Conservation (phyloP, 1,140 invertebrate genomes). For the Oncopodura yosiiana region DNA sequence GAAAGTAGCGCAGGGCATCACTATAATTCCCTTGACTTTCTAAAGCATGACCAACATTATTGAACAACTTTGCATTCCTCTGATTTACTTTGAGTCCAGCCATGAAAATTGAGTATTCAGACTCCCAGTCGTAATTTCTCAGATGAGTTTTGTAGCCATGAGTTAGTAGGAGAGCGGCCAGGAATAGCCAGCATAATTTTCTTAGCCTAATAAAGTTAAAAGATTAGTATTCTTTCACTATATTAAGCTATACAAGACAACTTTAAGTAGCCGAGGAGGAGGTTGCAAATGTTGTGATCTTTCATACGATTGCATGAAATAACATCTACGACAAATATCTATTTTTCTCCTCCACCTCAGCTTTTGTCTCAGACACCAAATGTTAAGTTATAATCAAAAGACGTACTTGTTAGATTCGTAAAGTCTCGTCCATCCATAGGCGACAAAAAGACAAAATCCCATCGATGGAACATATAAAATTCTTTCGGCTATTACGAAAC, state of each 20-base stretch:
- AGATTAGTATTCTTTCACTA: background rate
- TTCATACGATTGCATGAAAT: too few relatives aligned
- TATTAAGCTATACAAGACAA: background rate
- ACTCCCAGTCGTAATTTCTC: constrained; percentile 84
- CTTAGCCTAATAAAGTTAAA: constrained; percentile 34
- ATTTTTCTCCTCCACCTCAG: too few relatives aligned
- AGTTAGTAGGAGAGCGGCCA: constrained; percentile 58
- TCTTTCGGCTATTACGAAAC: constrained; percentile 92
- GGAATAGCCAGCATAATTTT: constrained; percentile 46
- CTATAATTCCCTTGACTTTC: constrained; percentile 72
- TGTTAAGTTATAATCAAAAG: background rate
- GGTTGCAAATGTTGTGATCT: background rate
- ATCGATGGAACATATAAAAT: constrained; percentile 94
- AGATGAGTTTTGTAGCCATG: constrained; percentile 71
- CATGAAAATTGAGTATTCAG: constrained; percentile 86
- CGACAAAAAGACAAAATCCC: constrained; percentile 89
- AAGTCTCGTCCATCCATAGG: constrained; percentile 56
- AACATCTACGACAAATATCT: too few relatives aligned
- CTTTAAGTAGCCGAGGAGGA: background rate
- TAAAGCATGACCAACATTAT: constrained; percentile 91
- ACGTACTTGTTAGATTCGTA: constrained; percentile 31
- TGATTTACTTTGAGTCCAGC: constrained; percentile 82
- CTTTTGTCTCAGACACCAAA: too few relatives aligned
- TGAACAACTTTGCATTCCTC: constrained; percentile 89
- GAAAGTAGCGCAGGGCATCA: constrained; percentile 82